Conservation (phyloP, 2,113 vertebrate genomes). For the Struthio camelus region DNA sequence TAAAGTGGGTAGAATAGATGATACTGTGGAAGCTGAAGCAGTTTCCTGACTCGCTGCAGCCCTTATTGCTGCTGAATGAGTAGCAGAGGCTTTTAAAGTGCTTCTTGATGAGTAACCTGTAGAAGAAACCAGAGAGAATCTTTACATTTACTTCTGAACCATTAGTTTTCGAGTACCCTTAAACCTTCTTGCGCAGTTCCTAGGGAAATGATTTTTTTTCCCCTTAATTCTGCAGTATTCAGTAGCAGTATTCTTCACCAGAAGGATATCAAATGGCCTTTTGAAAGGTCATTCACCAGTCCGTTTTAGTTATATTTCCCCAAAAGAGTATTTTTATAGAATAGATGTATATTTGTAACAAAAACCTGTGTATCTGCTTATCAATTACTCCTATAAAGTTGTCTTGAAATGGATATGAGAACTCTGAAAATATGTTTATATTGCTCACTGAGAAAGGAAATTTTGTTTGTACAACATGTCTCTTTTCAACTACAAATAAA, state of each 20-base stretch:
- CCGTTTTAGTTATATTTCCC: background rate
- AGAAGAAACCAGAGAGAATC: background rate
- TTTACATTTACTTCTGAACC: background rate
- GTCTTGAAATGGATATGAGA: background rate
- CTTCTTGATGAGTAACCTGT: conserved; percentile 36
- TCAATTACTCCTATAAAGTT: background rate
- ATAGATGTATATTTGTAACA: background rate
- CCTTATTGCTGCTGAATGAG: background rate
- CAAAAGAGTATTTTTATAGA: background rate
- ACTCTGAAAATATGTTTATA: background rate
- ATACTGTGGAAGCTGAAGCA: accelerated
- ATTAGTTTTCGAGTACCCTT: background rate
- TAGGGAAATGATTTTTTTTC: no score
- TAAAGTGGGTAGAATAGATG: background rate
- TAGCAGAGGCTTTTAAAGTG: conserved; percentile 14
- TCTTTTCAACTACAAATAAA: background rate
- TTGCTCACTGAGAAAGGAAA: background rate
- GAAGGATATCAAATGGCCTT: background rate
- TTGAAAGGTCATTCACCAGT: background rate
- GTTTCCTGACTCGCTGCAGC: background rate
- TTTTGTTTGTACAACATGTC: background rate
- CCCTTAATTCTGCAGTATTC: background rate
- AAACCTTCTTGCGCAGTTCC: background rate
- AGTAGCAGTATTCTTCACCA: background rate
- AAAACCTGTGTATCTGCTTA: background rate